phyloP scores from a whole-genome alignment of 2,888 invertebrate genomes.

The Hypercompe scribonia region DNA sequence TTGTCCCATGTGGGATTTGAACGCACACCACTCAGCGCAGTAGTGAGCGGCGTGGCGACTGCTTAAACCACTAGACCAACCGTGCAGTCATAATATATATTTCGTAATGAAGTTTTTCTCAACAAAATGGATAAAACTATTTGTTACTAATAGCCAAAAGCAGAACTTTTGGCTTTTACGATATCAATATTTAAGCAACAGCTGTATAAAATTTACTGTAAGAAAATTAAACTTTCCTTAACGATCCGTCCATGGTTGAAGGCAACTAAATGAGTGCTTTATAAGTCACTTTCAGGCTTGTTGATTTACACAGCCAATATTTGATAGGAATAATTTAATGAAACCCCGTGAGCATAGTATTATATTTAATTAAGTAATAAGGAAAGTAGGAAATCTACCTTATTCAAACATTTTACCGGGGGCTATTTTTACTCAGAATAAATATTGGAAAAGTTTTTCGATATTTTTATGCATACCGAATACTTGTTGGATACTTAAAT shows the following conservation, averaged over 20 bases:
- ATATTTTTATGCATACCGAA: background rate
- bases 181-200: conserved; percentile 12
- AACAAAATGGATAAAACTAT: background rate
- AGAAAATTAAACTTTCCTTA: conserved; percentile 62
- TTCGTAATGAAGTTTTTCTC: background rate
- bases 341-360: conserved; percentile 18
- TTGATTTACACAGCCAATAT: conserved; percentile 42
- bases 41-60: too few species aligned
- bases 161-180: background rate
- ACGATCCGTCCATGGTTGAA: conserved; percentile 43
- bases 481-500: background rate
- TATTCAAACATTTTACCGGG: background rate
- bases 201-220: conserved; percentile 47
- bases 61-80: too few species aligned
- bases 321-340: conserved; percentile 18
- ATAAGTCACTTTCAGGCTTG: conserved; percentile 53
- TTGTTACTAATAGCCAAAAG: background rate
- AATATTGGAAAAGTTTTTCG: background rate
- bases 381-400: background rate
- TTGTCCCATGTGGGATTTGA: too few species aligned
- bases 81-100: too few species aligned
- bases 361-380: background rate
- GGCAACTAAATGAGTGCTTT: conserved; percentile 59
- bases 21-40: too few species aligned
- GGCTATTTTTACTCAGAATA: background rate